Percentiles rank a stretch among this genome's conserved stretches.
Evolutionary conservation across 2,113 vertebrate species (phyloP).

Genomic region (Tupaia chinensis): DNA sequence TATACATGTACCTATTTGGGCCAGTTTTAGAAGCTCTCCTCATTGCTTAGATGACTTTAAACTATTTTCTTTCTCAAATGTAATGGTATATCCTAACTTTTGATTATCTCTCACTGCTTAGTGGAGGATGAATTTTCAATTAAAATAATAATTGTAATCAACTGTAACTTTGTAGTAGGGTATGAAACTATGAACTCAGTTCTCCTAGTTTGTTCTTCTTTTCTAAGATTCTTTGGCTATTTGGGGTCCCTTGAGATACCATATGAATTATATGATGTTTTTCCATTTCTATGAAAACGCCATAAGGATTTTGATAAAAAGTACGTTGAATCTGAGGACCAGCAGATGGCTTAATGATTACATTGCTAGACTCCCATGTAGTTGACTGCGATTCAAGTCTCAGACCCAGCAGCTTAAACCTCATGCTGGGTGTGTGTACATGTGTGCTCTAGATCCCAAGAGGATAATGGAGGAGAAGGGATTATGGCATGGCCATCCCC

Average conservation of each 20-base stretch:
- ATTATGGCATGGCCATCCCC: too few relatives aligned
- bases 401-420: too few relatives aligned
- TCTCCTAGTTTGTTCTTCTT: neutral
- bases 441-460: too few relatives aligned
- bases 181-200: neutral
- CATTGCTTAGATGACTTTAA: too few relatives aligned
- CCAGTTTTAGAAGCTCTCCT: too few relatives aligned
- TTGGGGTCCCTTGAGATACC: neutral
- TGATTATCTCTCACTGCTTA: neutral
- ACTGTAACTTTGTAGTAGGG: neutral
- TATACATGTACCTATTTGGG: too few relatives aligned
- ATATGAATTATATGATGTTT: slow-evolving; percentile 16
- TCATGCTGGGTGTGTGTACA: too few relatives aligned
- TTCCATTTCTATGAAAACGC: neutral
- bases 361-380: too few relatives aligned
- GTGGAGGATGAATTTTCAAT: neutral
- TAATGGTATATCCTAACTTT: neutral
- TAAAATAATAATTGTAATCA: neutral
- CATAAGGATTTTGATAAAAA: neutral
- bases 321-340: neutral
- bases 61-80: too few relatives aligned
- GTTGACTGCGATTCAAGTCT: too few relatives aligned
- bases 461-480: too few relatives aligned
- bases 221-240: neutral
- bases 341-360: too few relatives aligned